These are phyloP conservation scores for Nerophis lumbriciformis DNA, from an alignment of 2,113 vertebrate species.

Conservation along the genomic window DNA sequence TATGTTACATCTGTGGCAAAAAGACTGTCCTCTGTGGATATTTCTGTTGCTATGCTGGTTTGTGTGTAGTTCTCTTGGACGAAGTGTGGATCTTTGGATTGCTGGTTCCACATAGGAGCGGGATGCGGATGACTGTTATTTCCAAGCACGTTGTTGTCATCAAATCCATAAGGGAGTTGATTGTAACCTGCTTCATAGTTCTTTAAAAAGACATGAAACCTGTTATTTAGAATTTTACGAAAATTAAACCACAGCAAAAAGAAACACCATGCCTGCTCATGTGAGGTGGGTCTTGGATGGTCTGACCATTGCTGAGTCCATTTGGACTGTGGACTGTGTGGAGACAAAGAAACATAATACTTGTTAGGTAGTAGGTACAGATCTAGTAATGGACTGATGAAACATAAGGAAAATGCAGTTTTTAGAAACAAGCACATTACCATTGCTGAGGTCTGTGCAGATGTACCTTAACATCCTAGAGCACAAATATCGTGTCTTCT, in stretches of 20 bases:
- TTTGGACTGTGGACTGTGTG: conserved; percentile 64
- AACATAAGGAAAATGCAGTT: too few relatives aligned
- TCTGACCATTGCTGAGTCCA: conserved; percentile 74
- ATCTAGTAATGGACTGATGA: too few relatives aligned
- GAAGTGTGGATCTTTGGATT: conserved; percentile 59
- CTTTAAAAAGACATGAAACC: conserved; percentile 47
- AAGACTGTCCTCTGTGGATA: conserved; percentile 56
- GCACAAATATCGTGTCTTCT: too few relatives aligned
- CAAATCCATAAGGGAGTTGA: conserved; percentile 57
- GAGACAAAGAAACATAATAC: conserved; percentile 12
- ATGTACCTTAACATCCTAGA: too few relatives aligned
- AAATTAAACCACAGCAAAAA: neutral
- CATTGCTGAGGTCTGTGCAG: too few relatives aligned
- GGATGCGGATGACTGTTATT: conserved; percentile 48
- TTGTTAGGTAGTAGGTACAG: neutral
- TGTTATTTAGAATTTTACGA: neutral
- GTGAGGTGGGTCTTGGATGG: conserved; percentile 56
- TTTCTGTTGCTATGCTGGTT: conserved; percentile 54
- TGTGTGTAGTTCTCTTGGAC: conserved; percentile 59
- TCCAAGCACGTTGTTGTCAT: conserved; percentile 46
- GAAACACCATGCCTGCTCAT: conserved; percentile 63
- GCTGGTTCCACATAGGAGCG: conserved; percentile 69
- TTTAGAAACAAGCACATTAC: too few relatives aligned
- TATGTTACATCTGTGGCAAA: conserved; percentile 66
- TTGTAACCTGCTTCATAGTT: conserved; percentile 56